These are phyloP conservation scores for Listronotus bonariensis DNA, from an alignment of 1,140 invertebrate species.

Conservation along the genomic window DNA sequence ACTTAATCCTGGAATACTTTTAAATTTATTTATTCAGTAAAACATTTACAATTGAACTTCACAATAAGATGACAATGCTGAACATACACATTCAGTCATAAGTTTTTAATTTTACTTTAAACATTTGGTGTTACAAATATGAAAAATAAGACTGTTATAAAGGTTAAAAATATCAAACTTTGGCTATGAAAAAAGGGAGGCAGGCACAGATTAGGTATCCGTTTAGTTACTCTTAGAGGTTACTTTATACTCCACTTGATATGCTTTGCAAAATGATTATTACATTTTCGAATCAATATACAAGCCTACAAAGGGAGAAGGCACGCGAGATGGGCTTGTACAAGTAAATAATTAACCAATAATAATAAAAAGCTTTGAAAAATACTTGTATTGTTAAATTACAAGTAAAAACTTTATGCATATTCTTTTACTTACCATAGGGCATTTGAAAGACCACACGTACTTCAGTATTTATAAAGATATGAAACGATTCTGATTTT, in stretches of 20 bases:
- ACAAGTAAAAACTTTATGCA: background rate
- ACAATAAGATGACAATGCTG: conserved; percentile 20
- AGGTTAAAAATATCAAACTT: conserved; percentile 4
- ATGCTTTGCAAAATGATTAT: conserved; percentile 3
- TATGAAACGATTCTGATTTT: too few species aligned
- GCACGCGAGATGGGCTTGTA: conserved; percentile 19
- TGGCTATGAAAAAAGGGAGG: conserved; percentile 9
- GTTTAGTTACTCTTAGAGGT: conserved; percentile 12
- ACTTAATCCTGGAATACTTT: conserved; percentile 34
- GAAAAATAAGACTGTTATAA: background rate
- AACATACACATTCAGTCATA: conserved; percentile 24
- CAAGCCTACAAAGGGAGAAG: conserved; percentile 13
- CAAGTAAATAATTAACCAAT: background rate
- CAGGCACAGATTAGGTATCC: conserved; percentile 24
- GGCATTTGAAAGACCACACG: too few species aligned
- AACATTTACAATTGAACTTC: conserved; percentile 11
- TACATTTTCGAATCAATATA: background rate
- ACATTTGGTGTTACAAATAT: background rate
- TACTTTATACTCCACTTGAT: conserved; percentile 11
- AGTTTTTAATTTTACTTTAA: conserved; percentile 12
- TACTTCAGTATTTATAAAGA: too few species aligned
- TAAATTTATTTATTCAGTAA: conserved; percentile 3
- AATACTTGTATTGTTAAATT: background rate
- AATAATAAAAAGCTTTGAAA: background rate
- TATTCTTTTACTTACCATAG: too few species aligned